A percentile compares a stretch with the other conserved stretches of the same genome.
phyloP scores from a whole-genome alignment of 2,797 vertebrate genomes.

The Sphaeramia orbicularis region DNA sequence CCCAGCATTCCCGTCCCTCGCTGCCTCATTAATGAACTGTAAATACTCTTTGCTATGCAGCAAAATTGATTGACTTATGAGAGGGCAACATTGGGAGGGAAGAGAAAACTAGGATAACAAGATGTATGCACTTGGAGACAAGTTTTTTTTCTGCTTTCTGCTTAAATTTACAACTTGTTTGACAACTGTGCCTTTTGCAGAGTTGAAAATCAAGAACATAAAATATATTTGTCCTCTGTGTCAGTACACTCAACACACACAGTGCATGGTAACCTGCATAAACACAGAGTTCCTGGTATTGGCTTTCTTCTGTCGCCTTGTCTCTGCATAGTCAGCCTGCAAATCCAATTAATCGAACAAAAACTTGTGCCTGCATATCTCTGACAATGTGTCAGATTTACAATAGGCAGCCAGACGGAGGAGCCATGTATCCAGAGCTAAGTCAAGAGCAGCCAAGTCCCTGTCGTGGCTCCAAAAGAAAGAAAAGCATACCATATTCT shows the following conservation, averaged over 20 bases:
- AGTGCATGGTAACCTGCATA: slow-evolving; percentile 20
- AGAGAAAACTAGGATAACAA: slow-evolving; percentile 61
- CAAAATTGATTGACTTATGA: slow-evolving; percentile 66
- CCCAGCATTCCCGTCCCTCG: slow-evolving; percentile 56
- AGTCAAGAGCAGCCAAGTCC: slow-evolving; percentile 39
- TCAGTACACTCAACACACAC: slow-evolving; percentile 18
- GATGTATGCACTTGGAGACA: slow-evolving; percentile 49
- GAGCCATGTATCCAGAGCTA: slow-evolving; percentile 26
- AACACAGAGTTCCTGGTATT: slow-evolving; percentile 33
- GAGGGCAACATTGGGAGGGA: slow-evolving; percentile 30
- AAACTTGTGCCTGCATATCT: slow-evolving; percentile 48
- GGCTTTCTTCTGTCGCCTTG: slow-evolving; percentile 56
- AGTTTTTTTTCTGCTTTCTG: slow-evolving; percentile 25
- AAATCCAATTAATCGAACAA: slow-evolving; percentile 72
- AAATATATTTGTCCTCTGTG: slow-evolving; percentile 30
- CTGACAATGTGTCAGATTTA: slow-evolving; percentile 63
- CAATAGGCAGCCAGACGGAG: slow-evolving; percentile 52
- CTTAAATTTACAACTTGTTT: slow-evolving; percentile 39
- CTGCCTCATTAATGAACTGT: slow-evolving; percentile 78
- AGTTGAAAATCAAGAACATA: slow-evolving; percentile 21
- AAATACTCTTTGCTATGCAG: slow-evolving; percentile 68
- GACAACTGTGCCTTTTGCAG: slow-evolving; percentile 19
- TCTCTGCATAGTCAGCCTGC: slow-evolving; percentile 43
- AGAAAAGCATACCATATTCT: slow-evolving; percentile 20
- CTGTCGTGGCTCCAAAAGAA: slow-evolving; percentile 34